Evolutionary conservation across 2,113 vertebrate genomes (phyloP), one percentile per base, ranked within the genome.

Genomic region (Varanus komodoensis): DNA sequence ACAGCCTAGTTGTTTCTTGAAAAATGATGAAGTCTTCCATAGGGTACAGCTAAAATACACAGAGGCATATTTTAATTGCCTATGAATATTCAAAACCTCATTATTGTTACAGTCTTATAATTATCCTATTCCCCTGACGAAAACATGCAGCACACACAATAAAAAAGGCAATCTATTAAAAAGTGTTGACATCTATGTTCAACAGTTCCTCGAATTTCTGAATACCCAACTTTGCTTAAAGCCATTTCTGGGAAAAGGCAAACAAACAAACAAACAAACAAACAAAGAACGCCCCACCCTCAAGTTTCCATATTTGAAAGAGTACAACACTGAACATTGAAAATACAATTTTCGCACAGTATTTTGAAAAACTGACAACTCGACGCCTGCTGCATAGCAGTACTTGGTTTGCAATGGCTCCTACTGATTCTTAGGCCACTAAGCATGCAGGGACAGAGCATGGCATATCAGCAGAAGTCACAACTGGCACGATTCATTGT

Each of bases 81-180:
- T 95, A 97, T 97, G 97, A 97, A 97, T 98, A 98, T 98, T 97
- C 96, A 97, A 96, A 95, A 92, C 87, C 95, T 97, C 94, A 95
- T 97, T 97, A 97, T 95, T 95, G 95, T 91, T 95, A 95, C 95
- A 93, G 84, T 95, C 93, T 96, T 93, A 94, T 96, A 96, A 97
- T 97, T 93, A 97, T 94, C 90, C 8, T 92, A 96, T 90, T 96
- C 97, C 97, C 96, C 90, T 92, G 96, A 95, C 94, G 95, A 95
- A 96, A 96, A 90, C 89, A 94, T 83, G 94, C 91, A 94, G 94
- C 84, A 89, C 85, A 87, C 84, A 93, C 94, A 95, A 95, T 95
- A 94, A 95, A 95, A 96, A 94, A 94, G 71, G 73, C 84, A 91
- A 96, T 96, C 94, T 77, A 95, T 97, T 97, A 95, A 93, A 94